A percentile compares a stretch with the other conserved stretches of the same genome.
These are phyloP conservation scores for Corythaixoides concolor DNA, from an alignment of 2,113 vertebrate genomes.

Conservation along the genomic window DNA sequence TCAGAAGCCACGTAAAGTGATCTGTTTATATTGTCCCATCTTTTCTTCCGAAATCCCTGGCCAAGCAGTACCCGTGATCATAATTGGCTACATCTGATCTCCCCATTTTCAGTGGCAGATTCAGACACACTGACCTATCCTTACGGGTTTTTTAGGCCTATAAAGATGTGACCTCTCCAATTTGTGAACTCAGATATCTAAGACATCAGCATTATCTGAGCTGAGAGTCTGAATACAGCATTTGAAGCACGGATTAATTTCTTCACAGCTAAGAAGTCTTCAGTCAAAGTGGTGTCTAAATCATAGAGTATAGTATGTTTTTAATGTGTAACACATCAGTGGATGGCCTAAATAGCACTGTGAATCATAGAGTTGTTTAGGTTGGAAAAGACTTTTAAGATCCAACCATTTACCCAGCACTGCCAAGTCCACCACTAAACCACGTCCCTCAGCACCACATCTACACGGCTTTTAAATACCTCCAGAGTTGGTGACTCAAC, in stretches of 20 bases:
- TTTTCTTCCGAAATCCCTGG: background rate
- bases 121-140: background rate
- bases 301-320: rapidly evolving
- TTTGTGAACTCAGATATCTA: background rate
- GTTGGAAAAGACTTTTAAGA: too few relatives aligned
- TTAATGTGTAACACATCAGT: rapidly evolving
- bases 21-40: too few relatives aligned
- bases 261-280: background rate
- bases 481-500: too few relatives aligned
- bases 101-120: background rate
- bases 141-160: background rate
- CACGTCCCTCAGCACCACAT: too few relatives aligned
- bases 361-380: too few relatives aligned
- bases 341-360: background rate
- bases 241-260: background rate
- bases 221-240: background rate
- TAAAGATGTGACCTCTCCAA: background rate
- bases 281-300: background rate
- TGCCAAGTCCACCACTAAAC: too few relatives aligned
- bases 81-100: background rate
- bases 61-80: background rate
- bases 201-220: background rate
- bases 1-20: background rate
- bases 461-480: too few relatives aligned
- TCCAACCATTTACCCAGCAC: too few relatives aligned